These are phyloP conservation scores for Meteorus cinctellus DNA, from an alignment of 2,888 invertebrate genomes.

Conservation along the genomic window DNA sequence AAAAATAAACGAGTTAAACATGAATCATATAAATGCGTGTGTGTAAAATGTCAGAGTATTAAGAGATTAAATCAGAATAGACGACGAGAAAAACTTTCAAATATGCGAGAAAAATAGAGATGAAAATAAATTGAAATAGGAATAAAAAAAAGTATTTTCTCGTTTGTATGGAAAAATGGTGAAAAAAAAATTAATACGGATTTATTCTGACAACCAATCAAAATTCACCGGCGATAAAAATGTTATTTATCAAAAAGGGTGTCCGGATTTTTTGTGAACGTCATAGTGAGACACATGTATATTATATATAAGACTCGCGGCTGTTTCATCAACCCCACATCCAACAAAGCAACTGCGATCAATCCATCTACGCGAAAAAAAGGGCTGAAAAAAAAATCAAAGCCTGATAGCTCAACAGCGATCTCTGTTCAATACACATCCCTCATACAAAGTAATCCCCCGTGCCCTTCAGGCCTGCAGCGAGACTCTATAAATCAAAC, in stretches of 20 bases:
- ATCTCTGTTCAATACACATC: neutral
- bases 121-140: neutral
- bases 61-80: slow-evolving; percentile 1
- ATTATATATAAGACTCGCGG: neutral
- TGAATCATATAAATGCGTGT: neutral
- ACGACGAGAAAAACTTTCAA: neutral
- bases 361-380: neutral
- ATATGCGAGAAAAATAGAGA: neutral
- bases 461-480: neutral
- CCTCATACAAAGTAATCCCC: slow-evolving; percentile 9
- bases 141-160: neutral
- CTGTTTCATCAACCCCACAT: neutral
- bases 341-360: slow-evolving; percentile 13
- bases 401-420: neutral
- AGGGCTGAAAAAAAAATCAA: neutral
- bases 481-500: neutral
- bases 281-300: neutral
- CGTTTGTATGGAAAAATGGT: neutral
- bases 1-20: slow-evolving; percentile 2
- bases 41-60: neutral
- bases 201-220: neutral
- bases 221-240: neutral
- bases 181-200: neutral
- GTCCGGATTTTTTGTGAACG: neutral
- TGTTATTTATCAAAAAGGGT: neutral